Evolutionary conservation across 1,140 invertebrate species (phyloP), one percentile per base, ranked within the genome.

Genomic region (Bombus picipes): DNA sequence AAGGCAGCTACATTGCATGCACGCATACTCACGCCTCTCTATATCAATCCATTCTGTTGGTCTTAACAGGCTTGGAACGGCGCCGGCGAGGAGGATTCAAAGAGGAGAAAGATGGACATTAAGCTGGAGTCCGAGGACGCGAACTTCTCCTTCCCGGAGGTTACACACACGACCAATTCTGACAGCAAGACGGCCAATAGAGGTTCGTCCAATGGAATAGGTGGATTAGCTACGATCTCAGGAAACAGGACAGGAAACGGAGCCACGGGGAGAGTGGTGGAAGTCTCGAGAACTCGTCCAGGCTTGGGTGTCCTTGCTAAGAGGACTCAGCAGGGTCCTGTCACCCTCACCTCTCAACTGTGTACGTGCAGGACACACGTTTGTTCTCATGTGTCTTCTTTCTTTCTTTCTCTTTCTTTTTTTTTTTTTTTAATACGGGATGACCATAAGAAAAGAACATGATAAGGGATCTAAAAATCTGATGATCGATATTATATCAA

Each of bases 41-140:
- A 3, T 3, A 77, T 88, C 75, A 88, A 87, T 92, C 34, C 41
- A 18, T 57, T 70, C 10, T 78, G 62, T 81, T 83, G 66, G 34
- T 66, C 13, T 89, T 57, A 83, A 87, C 86, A 95, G 94, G 91
- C 87, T 79, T 95, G 94, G 93, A 95, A 94, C 91, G 90, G 89
- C 62, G 92, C 72, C 65, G 91, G 94, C 41, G 93, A 95, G 87
- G 94, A 95, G n/a, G 95, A 96, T 73, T 93, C 95, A 5, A 97
- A 97, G 92, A 95, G 96, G 77, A 95, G 95, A 83, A 96, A 96
- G 91, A 95, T 97, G 91, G 96, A 97, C 87, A 95, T 97, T 70
- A 97, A 97, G 92, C 90, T 97, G 62, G 97, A 97, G 92, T 96
- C 96, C 77, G 97, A 97, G 88, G 96, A 97, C 88, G 96, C 96